Evolutionary conservation across 2,888 invertebrate species (phyloP).

Genomic region (Scrobipalpa costella): DNA sequence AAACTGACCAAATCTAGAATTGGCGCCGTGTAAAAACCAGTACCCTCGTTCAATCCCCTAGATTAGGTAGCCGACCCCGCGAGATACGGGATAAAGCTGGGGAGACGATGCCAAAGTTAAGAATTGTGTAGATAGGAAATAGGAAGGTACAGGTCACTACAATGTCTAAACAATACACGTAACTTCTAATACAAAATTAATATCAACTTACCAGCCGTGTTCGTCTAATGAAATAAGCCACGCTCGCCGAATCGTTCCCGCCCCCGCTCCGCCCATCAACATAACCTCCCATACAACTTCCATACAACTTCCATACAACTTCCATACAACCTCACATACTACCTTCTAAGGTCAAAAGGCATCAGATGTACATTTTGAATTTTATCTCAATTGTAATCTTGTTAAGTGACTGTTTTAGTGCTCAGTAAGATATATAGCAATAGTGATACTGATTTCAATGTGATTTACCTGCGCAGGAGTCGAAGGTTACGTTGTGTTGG

Average conservation of each 20-base stretch:
- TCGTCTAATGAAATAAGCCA: conserved; percentile 15
- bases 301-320: conserved; percentile 10
- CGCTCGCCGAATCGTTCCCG: conserved; percentile 10
- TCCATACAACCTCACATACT: conserved; percentile 2
- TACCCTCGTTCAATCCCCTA: too few species aligned
- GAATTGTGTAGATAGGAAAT: too few species aligned
- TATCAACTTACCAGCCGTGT: conserved; percentile 12
- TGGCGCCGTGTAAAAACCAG: too few species aligned
- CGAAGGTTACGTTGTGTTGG: conserved; percentile 29
- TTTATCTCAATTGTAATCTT: conserved; percentile 58
- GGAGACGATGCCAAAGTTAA: too few species aligned
- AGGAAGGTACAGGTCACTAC: not conserved
- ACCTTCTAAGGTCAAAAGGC: conserved; percentile 43
- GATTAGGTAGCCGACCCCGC: too few species aligned
- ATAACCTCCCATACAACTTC: conserved; percentile 6
- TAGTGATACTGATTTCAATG: conserved; percentile 42
- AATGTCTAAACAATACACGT: not conserved
- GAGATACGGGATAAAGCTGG: too few species aligned
- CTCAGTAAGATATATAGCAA: conserved; percentile 47
- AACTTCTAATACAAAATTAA: conserved; percentile 1
- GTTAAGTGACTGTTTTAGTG: conserved; percentile 46
- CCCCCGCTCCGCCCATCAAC: conserved; percentile 31
- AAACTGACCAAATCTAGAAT: too few species aligned
- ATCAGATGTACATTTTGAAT: conserved; percentile 43
- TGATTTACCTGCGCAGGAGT: conserved; percentile 40